phyloP scores from a whole-genome alignment of 2,888 invertebrate species.

The Digitonthophagus gazella region DNA sequence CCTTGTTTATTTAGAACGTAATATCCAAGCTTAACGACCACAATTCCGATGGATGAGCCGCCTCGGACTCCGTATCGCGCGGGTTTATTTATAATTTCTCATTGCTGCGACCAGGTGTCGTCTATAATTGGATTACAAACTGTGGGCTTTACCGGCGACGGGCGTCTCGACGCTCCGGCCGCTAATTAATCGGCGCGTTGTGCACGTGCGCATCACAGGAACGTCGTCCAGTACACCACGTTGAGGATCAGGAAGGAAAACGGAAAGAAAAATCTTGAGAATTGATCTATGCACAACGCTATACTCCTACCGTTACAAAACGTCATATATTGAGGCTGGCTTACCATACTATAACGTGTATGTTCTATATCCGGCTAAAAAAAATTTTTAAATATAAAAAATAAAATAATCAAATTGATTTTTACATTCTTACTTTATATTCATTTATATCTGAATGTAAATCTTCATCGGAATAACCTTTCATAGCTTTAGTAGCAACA shows the following conservation, averaged over 20 bases:
- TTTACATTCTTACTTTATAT: slow-evolving; percentile 61
- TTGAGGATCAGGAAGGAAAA: slow-evolving; percentile 89
- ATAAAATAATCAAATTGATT: not conserved
- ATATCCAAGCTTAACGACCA: not conserved
- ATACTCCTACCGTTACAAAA: slow-evolving; percentile 78
- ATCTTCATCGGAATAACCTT: slow-evolving; percentile 85
- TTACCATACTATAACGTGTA: slow-evolving; percentile 58
- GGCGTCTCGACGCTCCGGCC: not conserved
- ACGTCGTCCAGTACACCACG: slow-evolving; percentile 87
- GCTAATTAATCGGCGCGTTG: slow-evolving; percentile 14
- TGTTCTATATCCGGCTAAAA: slow-evolving; percentile 55
- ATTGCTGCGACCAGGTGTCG: slow-evolving; percentile 31
- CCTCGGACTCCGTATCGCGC: slow-evolving; percentile 9
- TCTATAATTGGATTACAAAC: slow-evolving; percentile 31
- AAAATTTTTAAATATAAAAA: slow-evolving; percentile 18
- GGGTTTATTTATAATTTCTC: slow-evolving; percentile 23
- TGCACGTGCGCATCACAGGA: slow-evolving; percentile 51
- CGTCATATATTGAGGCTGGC: slow-evolving; percentile 76
- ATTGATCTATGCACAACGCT: slow-evolving; percentile 81
- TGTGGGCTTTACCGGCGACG: not conserved
- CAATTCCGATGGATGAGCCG: not conserved
- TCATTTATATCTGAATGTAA: slow-evolving; percentile 70
- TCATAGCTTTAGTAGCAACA: slow-evolving; percentile 84
- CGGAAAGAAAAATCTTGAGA: slow-evolving; percentile 86
- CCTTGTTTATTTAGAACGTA: not conserved